phyloP scores from a whole-genome alignment of 2,888 invertebrate species.

The Odontothrips loti region DNA sequence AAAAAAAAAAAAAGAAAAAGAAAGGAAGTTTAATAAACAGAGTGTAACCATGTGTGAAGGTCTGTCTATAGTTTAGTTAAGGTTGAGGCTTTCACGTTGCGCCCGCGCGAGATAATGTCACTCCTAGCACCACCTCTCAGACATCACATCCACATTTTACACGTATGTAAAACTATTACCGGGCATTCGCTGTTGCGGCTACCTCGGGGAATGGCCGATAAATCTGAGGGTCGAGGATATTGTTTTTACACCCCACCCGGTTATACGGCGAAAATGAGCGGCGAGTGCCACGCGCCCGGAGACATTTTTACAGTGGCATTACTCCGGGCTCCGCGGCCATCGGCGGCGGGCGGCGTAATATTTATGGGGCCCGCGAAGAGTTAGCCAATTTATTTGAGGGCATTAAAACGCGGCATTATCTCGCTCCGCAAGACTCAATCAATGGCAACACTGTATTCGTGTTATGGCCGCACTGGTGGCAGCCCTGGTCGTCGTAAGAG shows the following conservation, averaged over 20 bases:
- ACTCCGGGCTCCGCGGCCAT: neutral
- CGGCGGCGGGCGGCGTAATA: neutral
- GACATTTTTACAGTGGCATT: slow-evolving; percentile 15
- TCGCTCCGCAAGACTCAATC: slow-evolving; percentile 3
- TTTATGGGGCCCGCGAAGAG: slow-evolving; percentile 6
- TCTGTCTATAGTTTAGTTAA: no score
- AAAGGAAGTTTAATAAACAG: neutral
- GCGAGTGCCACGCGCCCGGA: neutral
- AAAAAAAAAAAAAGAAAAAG: neutral
- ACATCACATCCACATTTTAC: no score
- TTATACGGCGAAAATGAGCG: neutral
- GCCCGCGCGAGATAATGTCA: no score
- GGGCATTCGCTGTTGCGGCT: no score
- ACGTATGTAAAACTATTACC: no score
- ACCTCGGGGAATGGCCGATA: no score
- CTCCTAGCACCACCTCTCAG: no score
- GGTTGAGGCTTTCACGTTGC: no score
- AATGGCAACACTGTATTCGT: slow-evolving; percentile 21
- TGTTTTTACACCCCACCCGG: neutral
- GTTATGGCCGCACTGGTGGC: neutral
- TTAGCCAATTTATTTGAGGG: slow-evolving; percentile 24
- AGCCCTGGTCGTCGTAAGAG: neutral
- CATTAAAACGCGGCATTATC: slow-evolving; percentile 21
- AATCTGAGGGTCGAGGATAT: no score
- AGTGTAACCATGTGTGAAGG: no score